Evolutionary conservation across 2,888 invertebrate species (phyloP).

Genomic region (Lithophane socia): DNA sequence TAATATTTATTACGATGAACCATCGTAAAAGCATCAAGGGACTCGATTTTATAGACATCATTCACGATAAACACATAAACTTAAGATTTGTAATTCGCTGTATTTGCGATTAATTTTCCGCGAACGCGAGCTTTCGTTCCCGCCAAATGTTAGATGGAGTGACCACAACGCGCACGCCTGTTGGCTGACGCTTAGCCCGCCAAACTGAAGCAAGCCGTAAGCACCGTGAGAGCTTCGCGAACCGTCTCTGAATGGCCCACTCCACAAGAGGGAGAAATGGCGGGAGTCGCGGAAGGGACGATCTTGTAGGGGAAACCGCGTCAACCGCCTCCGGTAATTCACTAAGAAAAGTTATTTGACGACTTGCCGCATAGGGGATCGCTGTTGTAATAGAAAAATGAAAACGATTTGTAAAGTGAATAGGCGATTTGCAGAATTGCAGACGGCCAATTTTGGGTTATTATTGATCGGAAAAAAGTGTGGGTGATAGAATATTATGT

Average conservation of each 20-base stretch:
- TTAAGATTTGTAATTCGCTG: constrained; percentile 64
- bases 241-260: constrained; percentile 88
- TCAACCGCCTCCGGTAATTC: constrained; percentile 89
- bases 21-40: constrained; percentile 78
- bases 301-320: constrained; percentile 88
- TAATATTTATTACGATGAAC: constrained; percentile 78
- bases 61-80: constrained; percentile 84
- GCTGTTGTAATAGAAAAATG: constrained; percentile 80
- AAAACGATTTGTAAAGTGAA: constrained; percentile 75
- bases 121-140: constrained; percentile 78
- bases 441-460: constrained; percentile 37
- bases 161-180: constrained; percentile 79
- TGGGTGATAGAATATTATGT: constrained; percentile 3
- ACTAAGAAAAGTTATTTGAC: constrained; percentile 90
- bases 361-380: constrained; percentile 81
- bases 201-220: constrained; percentile 84
- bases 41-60: constrained; percentile 75
- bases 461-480: constrained; percentile 35
- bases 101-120: constrained; percentile 65
- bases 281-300: constrained; percentile 89
- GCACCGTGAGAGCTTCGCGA: constrained; percentile 88
- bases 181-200: constrained; percentile 84
- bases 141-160: constrained; percentile 79
- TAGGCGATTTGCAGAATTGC: constrained; percentile 60
- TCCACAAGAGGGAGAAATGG: constrained; percentile 86